Evolutionary conservation across 2,888 invertebrate species (phyloP).

Genomic region (Watsonalla binaria): DNA sequence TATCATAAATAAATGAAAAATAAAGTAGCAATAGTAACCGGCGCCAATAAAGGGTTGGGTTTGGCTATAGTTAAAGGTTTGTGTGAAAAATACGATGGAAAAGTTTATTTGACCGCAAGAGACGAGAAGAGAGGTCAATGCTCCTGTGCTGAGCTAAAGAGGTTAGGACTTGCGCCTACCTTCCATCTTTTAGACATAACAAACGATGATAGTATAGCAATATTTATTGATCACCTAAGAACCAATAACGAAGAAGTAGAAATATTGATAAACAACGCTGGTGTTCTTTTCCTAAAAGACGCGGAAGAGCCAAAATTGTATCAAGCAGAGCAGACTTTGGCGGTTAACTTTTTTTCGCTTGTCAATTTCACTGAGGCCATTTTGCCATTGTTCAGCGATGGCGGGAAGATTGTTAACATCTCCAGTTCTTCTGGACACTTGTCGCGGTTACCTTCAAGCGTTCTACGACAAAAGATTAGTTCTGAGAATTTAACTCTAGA

Average conservation of each 20-base stretch:
- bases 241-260: constrained; percentile 81
- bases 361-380: constrained; percentile 76
- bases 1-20: constrained; percentile 25
- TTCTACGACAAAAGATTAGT: constrained; percentile 66
- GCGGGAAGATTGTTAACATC: constrained; percentile 85
- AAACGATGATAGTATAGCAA: constrained; percentile 75
- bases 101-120: constrained; percentile 84
- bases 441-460: constrained; percentile 76
- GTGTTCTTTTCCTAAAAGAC: constrained; percentile 60
- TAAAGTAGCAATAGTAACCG: constrained; percentile 79
- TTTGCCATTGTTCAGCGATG: constrained; percentile 82
- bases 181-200: constrained; percentile 86
- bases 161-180: constrained; percentile 62
- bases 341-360: constrained; percentile 53
- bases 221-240: constrained; percentile 75
- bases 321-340: constrained; percentile 56
- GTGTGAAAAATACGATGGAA: constrained; percentile 81
- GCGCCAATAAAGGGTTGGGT: constrained; percentile 87
- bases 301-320: constrained; percentile 44
- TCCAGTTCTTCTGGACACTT: constrained; percentile 85
- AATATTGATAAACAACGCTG: constrained; percentile 87
- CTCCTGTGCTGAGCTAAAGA: constrained; percentile 77
- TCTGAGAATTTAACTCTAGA: constrained; percentile 71
- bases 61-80: constrained; percentile 82
- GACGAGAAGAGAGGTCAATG: constrained; percentile 74